phyloP scores from a whole-genome alignment of 2,888 invertebrate genomes.

The Paralinhomoeus sp. region DNA sequence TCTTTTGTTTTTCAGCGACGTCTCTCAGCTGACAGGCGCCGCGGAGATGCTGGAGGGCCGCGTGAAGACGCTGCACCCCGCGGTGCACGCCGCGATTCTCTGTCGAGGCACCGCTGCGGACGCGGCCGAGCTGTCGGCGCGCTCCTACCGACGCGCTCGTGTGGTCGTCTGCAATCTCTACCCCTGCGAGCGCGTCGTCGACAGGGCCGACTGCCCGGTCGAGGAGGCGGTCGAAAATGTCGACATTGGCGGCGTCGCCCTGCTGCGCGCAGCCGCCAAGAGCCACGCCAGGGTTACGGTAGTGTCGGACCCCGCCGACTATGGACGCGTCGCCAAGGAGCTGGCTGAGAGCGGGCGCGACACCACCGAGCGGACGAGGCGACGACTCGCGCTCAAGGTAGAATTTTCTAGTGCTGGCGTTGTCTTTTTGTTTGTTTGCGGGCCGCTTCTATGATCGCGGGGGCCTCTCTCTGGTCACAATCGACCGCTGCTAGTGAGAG shows the following conservation, averaged over 20 bases:
- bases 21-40: slow-evolving; percentile 71
- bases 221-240: slow-evolving; percentile 75
- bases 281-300: slow-evolving; percentile 76
- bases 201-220: slow-evolving; percentile 52
- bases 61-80: slow-evolving; percentile 89
- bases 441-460: too few relatives aligned
- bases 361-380: slow-evolving; percentile 49
- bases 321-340: slow-evolving; percentile 42
- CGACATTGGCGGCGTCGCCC: slow-evolving; percentile 51
- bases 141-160: slow-evolving; percentile 10
- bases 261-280: too few relatives aligned
- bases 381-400: slow-evolving; percentile 31
- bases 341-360: slow-evolving; percentile 42
- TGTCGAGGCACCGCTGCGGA: slow-evolving; percentile 39
- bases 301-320: slow-evolving; percentile 71
- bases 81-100: slow-evolving; percentile 59
- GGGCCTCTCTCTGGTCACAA: too few relatives aligned
- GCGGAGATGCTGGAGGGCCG: slow-evolving; percentile 90
- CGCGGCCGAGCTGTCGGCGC: slow-evolving; percentile 45
- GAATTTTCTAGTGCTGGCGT: too few relatives aligned
- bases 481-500: too few relatives aligned
- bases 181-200: slow-evolving; percentile 31
- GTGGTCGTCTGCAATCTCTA: slow-evolving; percentile 73
- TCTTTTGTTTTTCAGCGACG: slow-evolving; percentile 41
- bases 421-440: too few relatives aligned